Percentiles rank a stretch among this genome's conserved stretches.
phyloP scores from a whole-genome alignment of 2,888 invertebrate genomes.

The Frankliniella intonsa region DNA sequence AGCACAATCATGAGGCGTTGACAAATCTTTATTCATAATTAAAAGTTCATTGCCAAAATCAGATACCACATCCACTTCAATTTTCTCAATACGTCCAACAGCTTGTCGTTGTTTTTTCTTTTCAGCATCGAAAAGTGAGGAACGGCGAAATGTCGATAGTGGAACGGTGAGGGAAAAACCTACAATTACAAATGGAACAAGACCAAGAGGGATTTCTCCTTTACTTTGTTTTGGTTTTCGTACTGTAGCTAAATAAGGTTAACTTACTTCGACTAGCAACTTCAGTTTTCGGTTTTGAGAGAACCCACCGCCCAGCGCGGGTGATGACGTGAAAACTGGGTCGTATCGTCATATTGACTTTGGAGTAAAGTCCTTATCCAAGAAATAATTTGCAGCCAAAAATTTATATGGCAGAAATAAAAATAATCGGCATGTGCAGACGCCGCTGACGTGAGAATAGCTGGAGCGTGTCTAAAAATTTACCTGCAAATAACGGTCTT shows the following conservation, averaged over 20 bases:
- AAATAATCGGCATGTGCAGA: background rate
- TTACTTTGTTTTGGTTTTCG: background rate
- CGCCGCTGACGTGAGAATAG: background rate
- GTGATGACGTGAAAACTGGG: background rate
- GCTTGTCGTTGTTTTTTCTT: conserved; percentile 64
- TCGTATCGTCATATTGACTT: background rate
- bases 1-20: conserved; percentile 90
- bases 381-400: background rate
- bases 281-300: background rate
- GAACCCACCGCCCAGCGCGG: background rate
- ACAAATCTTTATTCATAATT: conserved; percentile 85
- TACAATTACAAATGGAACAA: background rate
- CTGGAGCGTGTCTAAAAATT: too few species aligned
- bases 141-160: background rate
- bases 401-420: background rate
- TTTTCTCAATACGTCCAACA: conserved; percentile 85
- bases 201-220: background rate
- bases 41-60: conserved; percentile 67
- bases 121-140: conserved; percentile 66
- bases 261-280: background rate
- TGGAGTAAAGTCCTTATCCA: background rate
- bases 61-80: conserved; percentile 76
- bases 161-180: background rate
- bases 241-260: background rate
- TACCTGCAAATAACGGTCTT: background rate